phyloP scores from a whole-genome alignment of 1,140 invertebrate genomes.

The Diorhabda elongata region DNA sequence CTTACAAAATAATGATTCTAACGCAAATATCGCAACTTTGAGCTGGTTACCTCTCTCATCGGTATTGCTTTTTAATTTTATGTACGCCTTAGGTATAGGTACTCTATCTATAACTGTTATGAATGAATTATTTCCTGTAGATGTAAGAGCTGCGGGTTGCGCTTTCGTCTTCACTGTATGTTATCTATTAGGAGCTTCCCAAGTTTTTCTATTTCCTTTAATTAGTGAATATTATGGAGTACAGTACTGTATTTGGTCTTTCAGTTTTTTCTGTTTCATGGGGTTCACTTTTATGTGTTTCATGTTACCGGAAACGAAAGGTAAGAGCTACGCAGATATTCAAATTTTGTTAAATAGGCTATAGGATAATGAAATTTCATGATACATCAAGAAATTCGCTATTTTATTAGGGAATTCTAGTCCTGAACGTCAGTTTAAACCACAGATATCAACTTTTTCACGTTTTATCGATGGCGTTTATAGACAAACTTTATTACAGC shows the following conservation, averaged over 20 bases:
- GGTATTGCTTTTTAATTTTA: conserved; percentile 62
- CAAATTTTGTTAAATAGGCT: background rate
- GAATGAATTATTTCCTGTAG: conserved; percentile 75
- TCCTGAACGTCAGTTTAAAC: too few species aligned
- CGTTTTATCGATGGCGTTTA: too few species aligned
- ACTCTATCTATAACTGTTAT: conserved; percentile 82
- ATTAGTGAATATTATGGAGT: conserved; percentile 6
- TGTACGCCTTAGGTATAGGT: conserved; percentile 71
- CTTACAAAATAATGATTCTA: conserved; percentile 47
- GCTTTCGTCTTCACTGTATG: conserved; percentile 54
- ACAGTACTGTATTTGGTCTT: conserved; percentile 4
- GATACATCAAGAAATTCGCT: too few species aligned
- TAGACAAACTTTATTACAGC: too few species aligned
- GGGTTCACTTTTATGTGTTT: conserved; percentile 1
- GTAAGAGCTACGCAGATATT: conserved; percentile 4
- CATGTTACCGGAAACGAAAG: conserved; percentile 9
- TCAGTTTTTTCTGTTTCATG: background rate
- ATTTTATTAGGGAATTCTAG: too few species aligned
- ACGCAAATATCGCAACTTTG: conserved; percentile 49
- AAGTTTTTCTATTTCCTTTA: background rate
- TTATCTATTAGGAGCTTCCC: background rate
- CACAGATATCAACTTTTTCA: too few species aligned
- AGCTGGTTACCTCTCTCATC: conserved; percentile 62
- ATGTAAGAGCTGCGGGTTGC: conserved; percentile 70
- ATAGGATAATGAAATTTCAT: too few species aligned